These are phyloP conservation scores for Ammodytes dubius DNA, from an alignment of 2,113 vertebrate genomes.

Conservation along the genomic window DNA sequence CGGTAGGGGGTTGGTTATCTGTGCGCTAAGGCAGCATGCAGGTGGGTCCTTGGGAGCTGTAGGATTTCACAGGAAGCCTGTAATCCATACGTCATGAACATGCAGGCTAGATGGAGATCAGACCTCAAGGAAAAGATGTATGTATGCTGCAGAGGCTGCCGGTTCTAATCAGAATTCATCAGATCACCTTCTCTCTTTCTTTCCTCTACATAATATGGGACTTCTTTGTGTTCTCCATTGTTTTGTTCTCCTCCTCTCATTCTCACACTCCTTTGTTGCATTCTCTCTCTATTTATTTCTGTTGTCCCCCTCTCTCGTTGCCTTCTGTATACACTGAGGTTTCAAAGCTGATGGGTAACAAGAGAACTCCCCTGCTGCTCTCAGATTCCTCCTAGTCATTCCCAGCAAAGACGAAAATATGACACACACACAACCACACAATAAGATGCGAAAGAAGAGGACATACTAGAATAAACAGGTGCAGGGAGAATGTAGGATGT, in stretches of 20 bases:
- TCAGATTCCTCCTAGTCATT: constrained; percentile 53
- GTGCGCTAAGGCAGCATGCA: not conserved
- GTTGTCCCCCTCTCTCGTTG: constrained; percentile 31
- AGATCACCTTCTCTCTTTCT: constrained; percentile 35
- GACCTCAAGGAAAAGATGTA: constrained; percentile 29
- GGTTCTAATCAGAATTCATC: constrained; percentile 65
- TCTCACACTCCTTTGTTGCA: constrained; percentile 25
- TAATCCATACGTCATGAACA: constrained; percentile 48
- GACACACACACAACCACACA: not conserved
- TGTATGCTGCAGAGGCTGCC: constrained; percentile 59
- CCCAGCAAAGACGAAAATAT: constrained; percentile 12
- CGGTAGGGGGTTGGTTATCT: not conserved
- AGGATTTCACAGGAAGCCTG: constrained; percentile 48
- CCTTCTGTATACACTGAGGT: constrained; percentile 47
- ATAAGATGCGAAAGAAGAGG: not conserved
- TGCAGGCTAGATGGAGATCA: constrained; percentile 43
- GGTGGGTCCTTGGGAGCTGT: constrained; percentile 30
- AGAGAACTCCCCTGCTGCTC: constrained; percentile 67
- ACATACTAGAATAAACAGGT: constrained; percentile 48
- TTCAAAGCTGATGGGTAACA: constrained; percentile 75
- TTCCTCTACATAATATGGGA: constrained; percentile 38
- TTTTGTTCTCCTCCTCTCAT: constrained; percentile 29
- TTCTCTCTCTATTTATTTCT: constrained; percentile 5
- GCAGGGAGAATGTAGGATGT: not conserved
- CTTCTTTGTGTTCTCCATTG: constrained; percentile 4